Base-by-base conservation (phyloP, 2,888 invertebrate species). In the Pyralis farinalis region DNA sequence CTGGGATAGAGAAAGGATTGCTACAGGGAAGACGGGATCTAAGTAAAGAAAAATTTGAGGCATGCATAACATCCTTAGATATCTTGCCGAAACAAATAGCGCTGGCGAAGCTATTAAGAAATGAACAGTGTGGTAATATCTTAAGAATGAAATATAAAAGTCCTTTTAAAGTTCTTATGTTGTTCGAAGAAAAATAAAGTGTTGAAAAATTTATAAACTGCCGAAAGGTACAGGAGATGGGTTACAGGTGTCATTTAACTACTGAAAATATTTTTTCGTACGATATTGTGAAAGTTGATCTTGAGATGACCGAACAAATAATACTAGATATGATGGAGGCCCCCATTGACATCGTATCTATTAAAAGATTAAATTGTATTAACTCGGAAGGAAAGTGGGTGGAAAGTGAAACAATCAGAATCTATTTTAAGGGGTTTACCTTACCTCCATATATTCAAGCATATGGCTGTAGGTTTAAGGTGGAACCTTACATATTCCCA, bases 211-310 rank as follows among this genome's bases (percentile, higher is more conserved):
- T 43, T 11, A 12, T 35, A 3, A 12, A 28, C 9, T 27, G 31
- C 16, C 3, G 10, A 5, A 34, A 43, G 10, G 6, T 45, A 9
- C 30, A 36, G 7, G 40, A 40, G 12, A 28, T 49, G 34, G 49
- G 48, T 0, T 48, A 48, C 4, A 16, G 16, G 16, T 16, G 16
- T 16, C 16, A 16, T 2, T 16, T 16, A 16, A 16, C 16, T 16
- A 16, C 16, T 4, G 16, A 16, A 16, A 3, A 2, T 2, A 16
- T 3, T 16, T 16, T 16, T 16, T 16, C 51, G 1, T 58, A 52
- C 37, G 58, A 56, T 3, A 25, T 57, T 1, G 47, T 58, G 0
- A 51, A 39, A 12, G 33, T 60, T 0, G 58, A 60, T 3, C 1
- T 54, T 1, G 52, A 55, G 0, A 25, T 53, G 27, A 28, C 27